Evolutionary conservation across 2,113 vertebrate genomes (phyloP), one percentile per base, ranked within the genome.

Genomic region (Phrynosoma platyrhinos): DNA sequence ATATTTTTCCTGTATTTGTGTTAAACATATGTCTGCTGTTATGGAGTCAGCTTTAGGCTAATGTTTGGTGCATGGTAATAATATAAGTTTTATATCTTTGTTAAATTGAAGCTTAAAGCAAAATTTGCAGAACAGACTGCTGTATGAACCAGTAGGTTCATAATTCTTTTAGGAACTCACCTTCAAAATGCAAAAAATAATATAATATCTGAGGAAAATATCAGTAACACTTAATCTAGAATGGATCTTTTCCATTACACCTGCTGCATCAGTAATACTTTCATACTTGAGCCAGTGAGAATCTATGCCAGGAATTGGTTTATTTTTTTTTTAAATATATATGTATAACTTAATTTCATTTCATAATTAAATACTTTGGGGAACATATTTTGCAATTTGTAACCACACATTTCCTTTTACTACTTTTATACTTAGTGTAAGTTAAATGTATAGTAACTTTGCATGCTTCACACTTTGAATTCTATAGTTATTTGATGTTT

Each of bases 1-100:
- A 85, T 83, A 82, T 91, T 94, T 52, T 79, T 90, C 87, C 86
- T 91, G 62, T 90, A 93, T 87, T 75, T 89, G 0, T 87, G 90
- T 82, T 71, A 74, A 84, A 80, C 75, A 78, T 62, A 64, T 75
- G 75, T 94, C 89, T 94, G 13, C 55, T 53, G 84, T 85, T 71
- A 85, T 71, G 1, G 87, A 89, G 90, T 87, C 69, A 9, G 3
- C 85, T 89, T 89, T 89, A 90, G 53, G 53, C 79, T 0, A 86
- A 86, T 86, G 52, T 0, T 86, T 64, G 90, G 52, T 93, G 90
- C 53, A 18, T 88, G 91, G 53, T 75, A 79, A 64, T 90, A 66
- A 85, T 87, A 84, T 81, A 77, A 79, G 30, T 91, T 87, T 85
- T 32, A 40, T 71, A 40, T 87, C 85, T 83, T 80, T 71, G 30